Evolutionary conservation across 2,797 vertebrate species (phyloP), one percentile per base, ranked within the genome.

Genomic region (Pelochelys cantorii): DNA sequence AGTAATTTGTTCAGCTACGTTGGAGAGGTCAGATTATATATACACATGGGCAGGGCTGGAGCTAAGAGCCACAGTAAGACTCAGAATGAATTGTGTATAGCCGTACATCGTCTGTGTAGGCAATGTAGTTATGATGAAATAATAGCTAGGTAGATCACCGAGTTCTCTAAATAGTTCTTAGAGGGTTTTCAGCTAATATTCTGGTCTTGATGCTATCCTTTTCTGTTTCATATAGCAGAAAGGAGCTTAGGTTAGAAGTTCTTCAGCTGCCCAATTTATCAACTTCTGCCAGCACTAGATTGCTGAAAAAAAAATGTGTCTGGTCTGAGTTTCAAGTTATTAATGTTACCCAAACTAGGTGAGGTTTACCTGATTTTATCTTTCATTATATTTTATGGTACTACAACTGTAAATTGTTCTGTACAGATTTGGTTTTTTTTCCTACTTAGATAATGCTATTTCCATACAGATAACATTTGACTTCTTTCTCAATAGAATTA

Each of bases 401-500:
- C 3, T 55, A 6, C 23, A 25, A 17, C 29, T 83, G n/a, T 75
- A 52, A 52, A 54, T 53, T 77, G 5, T 68, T 57, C 23, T 59
- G 11, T 5, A 13, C 0, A 0, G 29, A 37, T 3, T 4, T 34
- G 59, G n/a, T n/a, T 8, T 1, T 68, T 68, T 48, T n/a, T 57
- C 27, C 53, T 79, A 59, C 10, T 56, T 81, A 20, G 60, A 3
- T 29, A 11, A n/a, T 53, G 62, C 7, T 11, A 29, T 22, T 27
- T 15, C 31, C 62, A 7, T 68, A 17, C 31, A 20, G 23, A 34
- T 83, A 71, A 53, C 22, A 71, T 29, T 48, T 57, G 17, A 34
- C 65, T 52, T 29, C 62, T 65, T 31, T n/a, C 2, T 23, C 20
- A 1, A 0, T 29, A 29, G 20, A 4, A 48, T 37, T 48, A 53